Percentiles rank a stretch among this genome's conserved stretches.
These are phyloP conservation scores for Etheostoma perlongum DNA, from an alignment of 2,797 vertebrate species.

Conservation along the genomic window DNA sequence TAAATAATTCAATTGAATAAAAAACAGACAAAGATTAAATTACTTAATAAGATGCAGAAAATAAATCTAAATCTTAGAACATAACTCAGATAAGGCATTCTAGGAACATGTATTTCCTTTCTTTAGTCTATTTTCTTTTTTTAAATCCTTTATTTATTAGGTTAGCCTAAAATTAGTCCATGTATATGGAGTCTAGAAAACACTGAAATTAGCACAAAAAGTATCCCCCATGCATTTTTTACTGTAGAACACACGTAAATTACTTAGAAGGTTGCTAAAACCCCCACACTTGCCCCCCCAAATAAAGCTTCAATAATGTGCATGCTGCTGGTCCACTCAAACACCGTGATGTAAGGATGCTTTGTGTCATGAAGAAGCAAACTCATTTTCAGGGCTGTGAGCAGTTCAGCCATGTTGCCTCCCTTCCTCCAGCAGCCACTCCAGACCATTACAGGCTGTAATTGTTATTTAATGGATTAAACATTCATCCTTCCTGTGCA, in stretches of 20 bases:
- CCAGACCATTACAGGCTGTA: slow-evolving; percentile 83
- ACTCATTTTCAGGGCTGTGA: slow-evolving; percentile 33
- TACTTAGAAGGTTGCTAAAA: not conserved
- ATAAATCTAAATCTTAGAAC: too few relatives aligned
- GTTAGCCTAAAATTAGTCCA: not conserved
- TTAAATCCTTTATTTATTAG: not conserved
- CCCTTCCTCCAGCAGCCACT: slow-evolving; percentile 53
- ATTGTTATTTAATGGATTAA: slow-evolving; percentile 98
- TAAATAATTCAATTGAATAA: too few relatives aligned
- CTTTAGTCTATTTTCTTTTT: too few relatives aligned
- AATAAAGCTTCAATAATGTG: not conserved
- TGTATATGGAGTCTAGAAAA: not conserved
- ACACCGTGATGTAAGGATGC: slow-evolving; percentile 12
- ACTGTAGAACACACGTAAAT: not conserved
- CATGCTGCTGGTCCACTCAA: slow-evolving; percentile 11
- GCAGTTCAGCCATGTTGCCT: slow-evolving; percentile 40
- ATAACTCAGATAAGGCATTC: too few relatives aligned
- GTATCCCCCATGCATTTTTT: not conserved
- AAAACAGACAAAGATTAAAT: too few relatives aligned
- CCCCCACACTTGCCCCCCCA: not conserved
- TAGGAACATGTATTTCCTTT: too few relatives aligned
- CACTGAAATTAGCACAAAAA: not conserved
- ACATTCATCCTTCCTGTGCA: slow-evolving; percentile 92
- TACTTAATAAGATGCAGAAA: too few relatives aligned
- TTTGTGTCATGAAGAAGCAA: slow-evolving; percentile 42